These are phyloP conservation scores for Uropsilus gracilis DNA, from an alignment of 2,113 vertebrate genomes.

Conservation along the genomic window DNA sequence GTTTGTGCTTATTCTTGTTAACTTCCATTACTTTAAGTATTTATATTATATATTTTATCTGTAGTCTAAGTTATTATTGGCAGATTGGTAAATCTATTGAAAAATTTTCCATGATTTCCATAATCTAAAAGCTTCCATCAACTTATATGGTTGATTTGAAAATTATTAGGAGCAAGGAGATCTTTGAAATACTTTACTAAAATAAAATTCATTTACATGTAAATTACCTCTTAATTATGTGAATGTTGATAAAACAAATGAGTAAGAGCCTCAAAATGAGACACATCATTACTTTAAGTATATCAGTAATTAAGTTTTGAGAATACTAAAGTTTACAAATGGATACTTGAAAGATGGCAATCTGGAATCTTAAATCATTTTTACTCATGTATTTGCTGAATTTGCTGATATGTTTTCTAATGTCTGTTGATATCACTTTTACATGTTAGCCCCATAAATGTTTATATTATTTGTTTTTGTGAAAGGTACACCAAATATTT, in stretches of 20 bases:
- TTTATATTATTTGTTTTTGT: background rate
- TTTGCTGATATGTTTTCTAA: background rate
- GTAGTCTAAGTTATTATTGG: background rate
- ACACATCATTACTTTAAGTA: constrained; percentile 29
- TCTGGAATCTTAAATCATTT: constrained; percentile 15
- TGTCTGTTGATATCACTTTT: background rate
- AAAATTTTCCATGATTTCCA: background rate
- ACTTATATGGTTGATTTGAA: constrained; percentile 44
- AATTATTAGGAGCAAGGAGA: constrained; percentile 13
- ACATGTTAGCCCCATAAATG: background rate
- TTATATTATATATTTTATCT: background rate
- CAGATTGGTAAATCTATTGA: background rate
- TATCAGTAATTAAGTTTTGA: constrained; percentile 4
- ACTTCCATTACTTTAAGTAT: background rate
- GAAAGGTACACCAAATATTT: background rate
- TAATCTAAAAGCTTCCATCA: background rate
- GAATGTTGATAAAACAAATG: constrained; percentile 57
- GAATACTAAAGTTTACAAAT: background rate
- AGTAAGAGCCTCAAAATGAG: constrained; percentile 39
- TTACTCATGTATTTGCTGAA: constrained; percentile 16
- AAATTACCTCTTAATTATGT: constrained; percentile 58
- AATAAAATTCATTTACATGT: constrained; percentile 50
- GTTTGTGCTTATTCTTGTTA: background rate
- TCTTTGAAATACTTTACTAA: constrained; percentile 44
- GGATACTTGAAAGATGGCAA: background rate